These are phyloP conservation scores for Sebastes nivosus DNA, from an alignment of 2,797 vertebrate genomes.

Conservation along the genomic window DNA sequence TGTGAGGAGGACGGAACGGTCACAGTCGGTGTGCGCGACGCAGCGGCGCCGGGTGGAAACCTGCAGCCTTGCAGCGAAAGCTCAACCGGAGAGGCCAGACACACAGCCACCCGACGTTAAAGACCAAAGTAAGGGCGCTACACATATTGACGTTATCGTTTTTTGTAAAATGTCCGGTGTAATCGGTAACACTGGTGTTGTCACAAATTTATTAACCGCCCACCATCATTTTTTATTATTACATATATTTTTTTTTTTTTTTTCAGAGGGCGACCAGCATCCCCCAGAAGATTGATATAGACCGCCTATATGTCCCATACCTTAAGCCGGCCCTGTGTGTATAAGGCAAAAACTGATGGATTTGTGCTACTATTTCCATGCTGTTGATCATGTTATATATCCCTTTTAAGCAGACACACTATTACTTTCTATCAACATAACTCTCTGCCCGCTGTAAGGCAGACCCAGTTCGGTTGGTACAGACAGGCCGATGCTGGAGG, in stretches of 20 bases:
- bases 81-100: too few relatives aligned
- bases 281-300: too few relatives aligned
- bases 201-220: background rate
- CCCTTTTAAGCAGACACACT: background rate
- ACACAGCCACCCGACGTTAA: too few relatives aligned
- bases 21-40: too few relatives aligned
- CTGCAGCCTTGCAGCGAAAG: too few relatives aligned
- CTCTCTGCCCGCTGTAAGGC: constrained; percentile 1
- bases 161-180: background rate
- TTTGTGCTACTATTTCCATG: constrained; percentile 12
- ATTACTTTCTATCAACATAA: constrained; percentile 29
- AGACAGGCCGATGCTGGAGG: constrained; percentile 34
- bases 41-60: too few relatives aligned
- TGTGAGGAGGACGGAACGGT: too few relatives aligned
- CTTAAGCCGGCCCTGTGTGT: background rate
- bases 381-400: constrained; percentile 18
- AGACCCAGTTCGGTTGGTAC: background rate
- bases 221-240: too few relatives aligned
- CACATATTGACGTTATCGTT: background rate
- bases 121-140: background rate
- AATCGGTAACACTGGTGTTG: background rate
- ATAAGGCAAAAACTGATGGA: background rate
- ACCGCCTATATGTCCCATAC: background rate
- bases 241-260: too few relatives aligned
- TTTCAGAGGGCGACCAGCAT: too few relatives aligned